Conservation (phyloP, 2,797 vertebrate genomes). For the Eidolon dupreanum region DNA sequence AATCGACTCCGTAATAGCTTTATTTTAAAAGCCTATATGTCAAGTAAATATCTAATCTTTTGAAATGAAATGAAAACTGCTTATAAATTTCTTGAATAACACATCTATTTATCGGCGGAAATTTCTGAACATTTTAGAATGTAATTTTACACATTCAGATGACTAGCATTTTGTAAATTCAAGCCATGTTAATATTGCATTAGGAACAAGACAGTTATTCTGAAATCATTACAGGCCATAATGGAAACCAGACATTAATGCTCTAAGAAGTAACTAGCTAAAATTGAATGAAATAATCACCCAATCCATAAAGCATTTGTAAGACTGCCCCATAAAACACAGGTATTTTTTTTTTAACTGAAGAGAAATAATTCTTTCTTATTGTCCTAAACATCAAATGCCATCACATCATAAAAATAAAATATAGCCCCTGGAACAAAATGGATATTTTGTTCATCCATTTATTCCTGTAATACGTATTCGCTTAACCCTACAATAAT, state of each 20-base stretch:
- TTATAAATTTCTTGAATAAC: constrained; percentile 49
- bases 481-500: constrained; percentile 39
- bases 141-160: constrained; percentile 52
- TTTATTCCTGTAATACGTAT: constrained; percentile 59
- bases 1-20: not conserved
- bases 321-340: constrained; percentile 41
- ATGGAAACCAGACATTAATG: constrained; percentile 77
- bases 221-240: constrained; percentile 64
- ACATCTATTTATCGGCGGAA: constrained; percentile 7
- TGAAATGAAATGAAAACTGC: not conserved
- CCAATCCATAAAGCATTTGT: constrained; percentile 63
- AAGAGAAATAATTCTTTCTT: constrained; percentile 67
- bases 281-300: constrained; percentile 74
- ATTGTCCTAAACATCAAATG: constrained; percentile 71
- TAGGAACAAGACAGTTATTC: constrained; percentile 60
- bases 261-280: constrained; percentile 66
- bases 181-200: constrained; percentile 55
- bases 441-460: constrained; percentile 45
- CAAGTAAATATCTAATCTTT: constrained; percentile 28
- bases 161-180: constrained; percentile 50
- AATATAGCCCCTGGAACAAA: constrained; percentile 17
- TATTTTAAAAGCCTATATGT: constrained; percentile 17
- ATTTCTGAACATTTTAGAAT: constrained; percentile 31
- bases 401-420: constrained; percentile 70
- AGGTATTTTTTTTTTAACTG: constrained; percentile 65